Percentiles rank a stretch among this genome's conserved stretches.
Evolutionary conservation across 2,797 vertebrate species (phyloP).

Genomic region (Protosalanx chinensis): DNA sequence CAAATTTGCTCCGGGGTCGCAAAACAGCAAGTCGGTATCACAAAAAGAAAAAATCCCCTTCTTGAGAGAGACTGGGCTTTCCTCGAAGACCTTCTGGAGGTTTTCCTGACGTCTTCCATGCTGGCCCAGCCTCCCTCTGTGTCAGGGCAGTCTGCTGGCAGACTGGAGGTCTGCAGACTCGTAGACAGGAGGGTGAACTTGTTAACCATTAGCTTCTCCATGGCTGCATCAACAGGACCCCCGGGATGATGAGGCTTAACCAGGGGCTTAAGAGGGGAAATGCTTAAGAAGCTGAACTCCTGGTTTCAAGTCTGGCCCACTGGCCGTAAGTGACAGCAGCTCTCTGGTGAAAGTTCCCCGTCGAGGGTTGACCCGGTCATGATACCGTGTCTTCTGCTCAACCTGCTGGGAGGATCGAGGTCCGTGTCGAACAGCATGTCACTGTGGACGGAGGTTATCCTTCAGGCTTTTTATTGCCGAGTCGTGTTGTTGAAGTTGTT

Average conservation of each 20-base stretch:
- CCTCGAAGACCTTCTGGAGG: neutral
- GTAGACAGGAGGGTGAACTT: conserved; percentile 6
- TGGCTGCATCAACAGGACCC: conserved; percentile 5
- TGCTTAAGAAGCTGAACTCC: conserved; percentile 17
- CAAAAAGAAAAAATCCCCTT: neutral
- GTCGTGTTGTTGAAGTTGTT: neutral
- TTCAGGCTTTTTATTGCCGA: no score
- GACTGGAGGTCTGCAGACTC: neutral
- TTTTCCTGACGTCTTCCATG: no score
- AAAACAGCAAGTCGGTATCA: conserved; percentile 22
- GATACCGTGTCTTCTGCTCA: neutral
- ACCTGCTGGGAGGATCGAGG: neutral
- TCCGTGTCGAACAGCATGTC: neutral
- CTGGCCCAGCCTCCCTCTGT: neutral
- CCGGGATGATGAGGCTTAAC: conserved; percentile 18
- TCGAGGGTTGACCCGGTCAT: conserved; percentile 4
- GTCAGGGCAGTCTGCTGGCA: neutral
- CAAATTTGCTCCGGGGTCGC: conserved; percentile 30
- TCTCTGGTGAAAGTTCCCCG: conserved; percentile 17
- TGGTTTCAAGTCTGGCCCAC: conserved; percentile 16
- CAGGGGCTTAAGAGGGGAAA: conserved; percentile 15
- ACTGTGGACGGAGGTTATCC: neutral
- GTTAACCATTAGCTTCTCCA: conserved; percentile 17
- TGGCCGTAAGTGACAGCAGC: conserved; percentile 10
- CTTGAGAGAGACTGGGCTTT: neutral